These are phyloP conservation scores for Melipona quadrifasciata DNA, from an alignment of 1,140 invertebrate species.

Conservation along the genomic window DNA sequence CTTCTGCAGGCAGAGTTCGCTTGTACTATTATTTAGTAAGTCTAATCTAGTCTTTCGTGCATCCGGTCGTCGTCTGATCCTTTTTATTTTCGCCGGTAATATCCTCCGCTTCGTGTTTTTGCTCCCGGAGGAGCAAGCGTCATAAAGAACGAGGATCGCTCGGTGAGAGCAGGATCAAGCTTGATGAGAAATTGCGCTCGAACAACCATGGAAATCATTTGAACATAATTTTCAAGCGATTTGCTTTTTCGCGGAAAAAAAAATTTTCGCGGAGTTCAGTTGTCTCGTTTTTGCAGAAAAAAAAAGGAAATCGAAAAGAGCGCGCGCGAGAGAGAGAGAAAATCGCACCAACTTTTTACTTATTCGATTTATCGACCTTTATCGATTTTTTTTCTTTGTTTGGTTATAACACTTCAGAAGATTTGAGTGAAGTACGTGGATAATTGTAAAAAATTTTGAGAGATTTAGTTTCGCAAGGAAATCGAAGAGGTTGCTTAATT, in stretches of 20 bases:
- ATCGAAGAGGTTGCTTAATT: too few relatives aligned
- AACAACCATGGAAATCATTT: background rate
- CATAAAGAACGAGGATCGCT: background rate
- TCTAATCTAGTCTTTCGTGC: background rate
- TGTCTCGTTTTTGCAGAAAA: background rate
- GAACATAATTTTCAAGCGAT: background rate
- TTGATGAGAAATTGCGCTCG: background rate
- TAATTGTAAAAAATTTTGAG: too few relatives aligned
- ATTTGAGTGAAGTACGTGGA: too few relatives aligned
- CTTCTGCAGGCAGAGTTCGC: background rate
- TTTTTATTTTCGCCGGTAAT: background rate
- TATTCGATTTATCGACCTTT: too few relatives aligned
- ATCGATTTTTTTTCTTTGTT: too few relatives aligned
- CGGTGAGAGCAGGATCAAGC: background rate
- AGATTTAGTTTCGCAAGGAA: too few relatives aligned
- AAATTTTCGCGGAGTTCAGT: background rate
- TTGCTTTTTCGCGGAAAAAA: background rate
- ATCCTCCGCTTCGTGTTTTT: background rate
- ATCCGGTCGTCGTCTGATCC: background rate
- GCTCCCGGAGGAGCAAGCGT: background rate
- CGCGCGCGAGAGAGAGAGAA: background rate
- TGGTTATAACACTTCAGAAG: too few relatives aligned
- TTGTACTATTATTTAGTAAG: constrained; percentile 2
- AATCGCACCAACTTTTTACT: background rate
- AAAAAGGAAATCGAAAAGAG: background rate